Conservation (phyloP, 1,140 invertebrate species). For the Cepaea nemoralis region DNA sequence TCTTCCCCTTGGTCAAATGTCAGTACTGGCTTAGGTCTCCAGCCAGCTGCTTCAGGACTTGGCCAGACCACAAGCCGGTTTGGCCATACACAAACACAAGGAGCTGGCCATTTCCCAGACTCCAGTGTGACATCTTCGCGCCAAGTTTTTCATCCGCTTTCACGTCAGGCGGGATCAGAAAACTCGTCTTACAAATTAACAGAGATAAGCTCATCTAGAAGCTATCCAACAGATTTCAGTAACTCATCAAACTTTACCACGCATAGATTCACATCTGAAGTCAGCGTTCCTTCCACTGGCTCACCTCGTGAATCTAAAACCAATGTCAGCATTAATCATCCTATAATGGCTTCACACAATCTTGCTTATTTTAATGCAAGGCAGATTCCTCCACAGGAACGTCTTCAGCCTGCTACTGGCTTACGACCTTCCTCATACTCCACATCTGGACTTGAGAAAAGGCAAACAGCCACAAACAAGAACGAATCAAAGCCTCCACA, state of each 20-base stretch:
- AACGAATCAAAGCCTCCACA: background rate
- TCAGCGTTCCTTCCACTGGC: conserved; percentile 41
- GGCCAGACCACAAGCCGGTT: too few species aligned
- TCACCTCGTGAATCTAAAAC: conserved; percentile 25
- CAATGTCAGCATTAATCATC: background rate
- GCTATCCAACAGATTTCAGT: conserved; percentile 27
- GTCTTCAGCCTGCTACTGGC: background rate
- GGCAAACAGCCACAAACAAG: conserved; percentile 7
- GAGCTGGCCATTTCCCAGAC: background rate
- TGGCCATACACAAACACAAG: background rate
- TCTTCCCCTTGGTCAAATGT: background rate
- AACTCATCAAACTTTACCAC: conserved; percentile 40
- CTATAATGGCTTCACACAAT: background rate
- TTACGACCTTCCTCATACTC: conserved; percentile 16
- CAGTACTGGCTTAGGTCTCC: background rate
- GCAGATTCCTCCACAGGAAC: background rate
- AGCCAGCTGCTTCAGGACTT: too few species aligned
- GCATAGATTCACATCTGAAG: conserved; percentile 30
- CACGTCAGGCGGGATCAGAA: background rate
- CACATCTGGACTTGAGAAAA: conserved; percentile 38
- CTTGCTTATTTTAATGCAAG: background rate
- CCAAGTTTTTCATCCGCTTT: background rate
- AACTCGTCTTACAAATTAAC: conserved; percentile 36
- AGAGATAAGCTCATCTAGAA: conserved; percentile 9
- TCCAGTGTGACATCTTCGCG: background rate